These are phyloP conservation scores for Piliocolobus tephrosceles DNA, from an alignment of 2,113 vertebrate species.

Conservation along the genomic window DNA sequence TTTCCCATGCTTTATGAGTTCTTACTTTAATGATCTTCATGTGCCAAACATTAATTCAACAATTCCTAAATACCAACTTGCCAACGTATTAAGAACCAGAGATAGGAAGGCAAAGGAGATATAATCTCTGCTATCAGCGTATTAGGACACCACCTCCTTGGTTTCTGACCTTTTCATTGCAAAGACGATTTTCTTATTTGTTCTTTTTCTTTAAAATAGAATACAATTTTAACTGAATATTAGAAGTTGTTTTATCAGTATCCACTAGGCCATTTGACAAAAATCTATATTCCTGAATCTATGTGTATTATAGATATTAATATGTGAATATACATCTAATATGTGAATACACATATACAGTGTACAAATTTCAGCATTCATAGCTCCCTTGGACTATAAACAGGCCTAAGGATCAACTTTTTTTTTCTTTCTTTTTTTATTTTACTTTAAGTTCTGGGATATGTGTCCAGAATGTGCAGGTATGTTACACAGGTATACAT, in stretches of 20 bases:
- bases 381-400: background rate
- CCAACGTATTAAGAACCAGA: background rate
- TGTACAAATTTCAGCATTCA: slow-evolving; percentile 49
- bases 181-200: background rate
- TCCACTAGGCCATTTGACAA: background rate
- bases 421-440: no score
- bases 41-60: background rate
- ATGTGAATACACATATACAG: background rate
- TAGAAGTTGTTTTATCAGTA: background rate
- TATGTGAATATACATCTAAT: background rate
- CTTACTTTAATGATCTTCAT: background rate
- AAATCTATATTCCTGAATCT: background rate
- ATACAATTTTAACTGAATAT: background rate
- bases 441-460: no score
- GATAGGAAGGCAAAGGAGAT: background rate
- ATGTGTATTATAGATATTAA: background rate
- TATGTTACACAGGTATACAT: no score
- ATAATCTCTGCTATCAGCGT: background rate
- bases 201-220: slow-evolving; percentile 24
- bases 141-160: background rate
- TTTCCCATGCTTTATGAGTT: background rate
- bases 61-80: slow-evolving; percentile 7
- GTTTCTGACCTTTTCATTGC: background rate
- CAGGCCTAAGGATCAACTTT: background rate
- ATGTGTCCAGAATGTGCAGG: no score